Percentiles rank a stretch among this genome's conserved stretches.
phyloP scores from a whole-genome alignment of 1,140 invertebrate species.

The fruit fly (Drosophila melanogaster) region Release_6_plus_ISO1_MT NT_033779.5:8074501-8075000 shows the following conservation, averaged over 20 bases:
- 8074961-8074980: constrained; percentile 69
- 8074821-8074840: constrained; percentile 47
- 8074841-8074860: constrained; percentile 49
- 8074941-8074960: constrained; percentile 46
- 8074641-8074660: constrained; percentile 38
- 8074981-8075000: constrained; percentile 77
- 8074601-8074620: constrained; percentile 23
- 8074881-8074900: constrained; percentile 45
- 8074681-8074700: constrained; percentile 40
- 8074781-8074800: constrained; percentile 52
- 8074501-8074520: constrained; percentile 70
- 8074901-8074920: constrained; percentile 28
- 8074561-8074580: constrained; percentile 37
- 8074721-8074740: constrained; percentile 67
- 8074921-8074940: constrained; percentile 5
- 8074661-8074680: constrained; percentile 26
- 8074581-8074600: constrained; percentile 62
- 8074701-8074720: constrained; percentile 26
- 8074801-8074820: constrained; percentile 79
- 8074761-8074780: constrained; percentile 31
- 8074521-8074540: constrained; percentile 82
- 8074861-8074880: constrained; percentile 23
- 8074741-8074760: constrained; percentile 16
- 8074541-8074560: constrained; percentile 74
- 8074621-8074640: constrained; percentile 48